These are phyloP conservation scores for Taenioides sp. DNA, from an alignment of 2,797 vertebrate genomes.

Conservation along the genomic window DNA sequence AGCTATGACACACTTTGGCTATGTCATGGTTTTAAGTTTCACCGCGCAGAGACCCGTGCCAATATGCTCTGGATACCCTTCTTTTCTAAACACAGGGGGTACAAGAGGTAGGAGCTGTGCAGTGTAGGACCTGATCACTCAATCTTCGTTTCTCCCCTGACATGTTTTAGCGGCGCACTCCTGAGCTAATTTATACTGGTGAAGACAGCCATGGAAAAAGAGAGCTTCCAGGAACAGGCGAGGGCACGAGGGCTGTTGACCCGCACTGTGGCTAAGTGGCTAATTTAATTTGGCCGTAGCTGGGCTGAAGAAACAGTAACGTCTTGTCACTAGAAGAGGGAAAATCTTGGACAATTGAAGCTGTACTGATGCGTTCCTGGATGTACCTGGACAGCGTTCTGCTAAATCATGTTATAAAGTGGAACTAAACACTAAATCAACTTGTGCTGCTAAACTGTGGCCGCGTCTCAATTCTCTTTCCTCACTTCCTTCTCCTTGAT, in stretches of 20 bases:
- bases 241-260: constrained; percentile 64
- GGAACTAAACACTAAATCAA: background rate
- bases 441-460: background rate
- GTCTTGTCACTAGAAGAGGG: constrained; percentile 54
- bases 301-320: constrained; percentile 64
- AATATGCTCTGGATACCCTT: constrained; percentile 68
- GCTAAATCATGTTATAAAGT: constrained; percentile 17
- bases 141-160: constrained; percentile 79
- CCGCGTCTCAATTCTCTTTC: no score
- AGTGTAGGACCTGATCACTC: constrained; percentile 76
- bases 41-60: constrained; percentile 73
- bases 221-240: constrained; percentile 72
- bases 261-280: constrained; percentile 64
- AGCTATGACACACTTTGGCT: constrained; percentile 83
- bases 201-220: constrained; percentile 71
- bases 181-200: constrained; percentile 74
- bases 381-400: constrained; percentile 37
- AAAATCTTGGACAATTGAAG: constrained; percentile 48
- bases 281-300: constrained; percentile 73
- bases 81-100: constrained; percentile 27
- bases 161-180: constrained; percentile 76
- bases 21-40: constrained; percentile 82
- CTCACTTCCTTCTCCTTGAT: no score
- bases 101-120: background rate
- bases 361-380: constrained; percentile 41